phyloP scores from a whole-genome alignment of 1,140 invertebrate species.

The Meteorus sp. region DNA sequence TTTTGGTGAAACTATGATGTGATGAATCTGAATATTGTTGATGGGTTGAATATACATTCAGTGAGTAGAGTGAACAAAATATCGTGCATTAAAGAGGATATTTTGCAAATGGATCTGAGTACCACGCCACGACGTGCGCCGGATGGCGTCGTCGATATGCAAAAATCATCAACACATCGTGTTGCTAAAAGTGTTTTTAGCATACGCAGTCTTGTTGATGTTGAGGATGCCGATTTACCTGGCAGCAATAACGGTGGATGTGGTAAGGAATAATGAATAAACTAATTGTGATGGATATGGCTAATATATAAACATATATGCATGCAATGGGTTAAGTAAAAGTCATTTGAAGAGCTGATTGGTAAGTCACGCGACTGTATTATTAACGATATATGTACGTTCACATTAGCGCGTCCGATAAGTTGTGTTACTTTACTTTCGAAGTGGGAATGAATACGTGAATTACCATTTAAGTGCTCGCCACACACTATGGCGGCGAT shows the following conservation, averaged over 20 bases:
- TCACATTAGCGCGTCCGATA: conserved; percentile 11
- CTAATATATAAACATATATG: too few species aligned
- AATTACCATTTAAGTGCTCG: conserved; percentile 47
- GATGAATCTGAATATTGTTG: too few species aligned
- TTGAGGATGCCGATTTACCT: conserved; percentile 49
- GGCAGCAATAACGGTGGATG: conserved; percentile 29
- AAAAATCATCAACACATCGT: conserved; percentile 36
- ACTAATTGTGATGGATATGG: background rate
- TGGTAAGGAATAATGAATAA: background rate
- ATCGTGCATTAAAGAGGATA: background rate
- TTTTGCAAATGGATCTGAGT: background rate
- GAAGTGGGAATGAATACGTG: conserved; percentile 42
- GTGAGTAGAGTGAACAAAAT: background rate
- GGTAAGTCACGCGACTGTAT: conserved; percentile 11
- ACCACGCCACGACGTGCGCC: background rate
- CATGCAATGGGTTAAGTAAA: background rate
- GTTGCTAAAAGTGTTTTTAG: conserved; percentile 63
- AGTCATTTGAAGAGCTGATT: conserved; percentile 11
- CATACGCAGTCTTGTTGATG: conserved; percentile 61
- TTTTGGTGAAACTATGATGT: too few species aligned
- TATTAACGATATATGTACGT: conserved; percentile 1
- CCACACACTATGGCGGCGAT: conserved; percentile 35
- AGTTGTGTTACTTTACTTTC: conserved; percentile 24
- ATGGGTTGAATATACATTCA: background rate
- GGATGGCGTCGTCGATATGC: background rate